Percentiles rank a stretch among this genome's conserved stretches.
phyloP scores from a whole-genome alignment of 1,140 invertebrate genomes.

The Adelges cooleyi region DNA sequence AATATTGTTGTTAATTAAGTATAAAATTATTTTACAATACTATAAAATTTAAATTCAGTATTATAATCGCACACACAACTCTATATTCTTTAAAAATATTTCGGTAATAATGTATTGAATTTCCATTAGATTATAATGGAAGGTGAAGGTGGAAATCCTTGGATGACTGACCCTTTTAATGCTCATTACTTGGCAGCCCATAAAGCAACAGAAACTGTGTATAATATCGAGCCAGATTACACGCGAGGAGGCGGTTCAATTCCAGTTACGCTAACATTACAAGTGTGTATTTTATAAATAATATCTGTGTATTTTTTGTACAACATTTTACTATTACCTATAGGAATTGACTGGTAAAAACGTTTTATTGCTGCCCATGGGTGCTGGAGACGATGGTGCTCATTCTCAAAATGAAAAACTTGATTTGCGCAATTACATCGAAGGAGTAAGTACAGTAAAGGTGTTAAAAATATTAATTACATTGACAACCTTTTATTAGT shows the following conservation, averaged over 20 bases:
- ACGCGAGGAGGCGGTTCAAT: slow-evolving; percentile 93
- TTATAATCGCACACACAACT: not conserved
- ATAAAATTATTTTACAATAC: not conserved
- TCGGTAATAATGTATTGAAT: too few relatives aligned
- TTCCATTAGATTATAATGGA: not conserved
- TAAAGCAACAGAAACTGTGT: slow-evolving; percentile 78
- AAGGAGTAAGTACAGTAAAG: slow-evolving; percentile 59
- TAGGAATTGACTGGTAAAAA: slow-evolving; percentile 84
- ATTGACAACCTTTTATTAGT: too few relatives aligned
- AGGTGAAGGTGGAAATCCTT: slow-evolving; percentile 67
- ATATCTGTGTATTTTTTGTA: too few relatives aligned
- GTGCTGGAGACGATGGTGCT: slow-evolving; percentile 87
- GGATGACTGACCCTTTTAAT: slow-evolving; percentile 85
- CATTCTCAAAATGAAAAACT: slow-evolving; percentile 98
- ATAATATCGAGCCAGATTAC: slow-evolving; percentile 83
- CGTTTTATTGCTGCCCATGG: slow-evolving; percentile 82
- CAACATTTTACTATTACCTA: too few relatives aligned
- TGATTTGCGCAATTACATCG: slow-evolving; percentile 81
- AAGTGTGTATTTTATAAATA: slow-evolving; percentile 37
- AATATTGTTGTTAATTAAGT: slow-evolving; percentile 2
- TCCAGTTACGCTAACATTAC: slow-evolving; percentile 79
- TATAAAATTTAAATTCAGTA: not conserved
- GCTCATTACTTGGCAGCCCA: slow-evolving; percentile 82
- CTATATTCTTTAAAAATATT: too few relatives aligned
- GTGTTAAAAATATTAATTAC: too few relatives aligned